Evolutionary conservation across 2,888 invertebrate species (phyloP).

Genomic region (Craniophora ligustri): DNA sequence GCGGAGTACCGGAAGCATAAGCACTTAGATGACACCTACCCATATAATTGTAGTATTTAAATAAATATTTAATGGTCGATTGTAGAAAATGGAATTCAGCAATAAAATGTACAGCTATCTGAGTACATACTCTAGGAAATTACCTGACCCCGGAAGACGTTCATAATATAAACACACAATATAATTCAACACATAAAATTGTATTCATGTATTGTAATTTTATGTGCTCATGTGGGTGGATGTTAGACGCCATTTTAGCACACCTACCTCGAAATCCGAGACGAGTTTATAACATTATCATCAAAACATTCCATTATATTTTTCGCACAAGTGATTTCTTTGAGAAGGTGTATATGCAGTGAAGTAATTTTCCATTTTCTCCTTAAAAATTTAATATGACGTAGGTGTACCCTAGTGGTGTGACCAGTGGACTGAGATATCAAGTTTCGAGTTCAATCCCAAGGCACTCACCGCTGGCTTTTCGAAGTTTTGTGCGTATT

Average conservation of each 20-base stretch:
- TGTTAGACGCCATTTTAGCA: conserved; percentile 33
- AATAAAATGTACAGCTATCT: conserved; percentile 3
- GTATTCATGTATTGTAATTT: conserved; percentile 41
- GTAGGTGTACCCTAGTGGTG: too few relatives aligned
- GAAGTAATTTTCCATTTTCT: too few relatives aligned
- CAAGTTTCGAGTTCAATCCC: too few relatives aligned
- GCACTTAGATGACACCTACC: not conserved
- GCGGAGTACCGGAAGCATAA: conserved; percentile 2
- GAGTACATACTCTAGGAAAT: conserved; percentile 2
- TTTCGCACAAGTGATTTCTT: conserved; percentile 8
- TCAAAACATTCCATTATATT: conserved; percentile 21
- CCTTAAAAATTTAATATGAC: too few relatives aligned
- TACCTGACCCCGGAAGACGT: conserved; percentile 27
- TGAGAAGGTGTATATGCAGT: conserved; percentile 3
- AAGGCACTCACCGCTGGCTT: too few relatives aligned
- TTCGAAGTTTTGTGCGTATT: too few relatives aligned
- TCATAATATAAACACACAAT: conserved; percentile 29
- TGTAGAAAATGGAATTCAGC: conserved; percentile 13
- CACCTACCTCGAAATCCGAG: conserved; percentile 17
- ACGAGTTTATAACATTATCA: conserved; percentile 22
- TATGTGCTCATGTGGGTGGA: conserved; percentile 38
- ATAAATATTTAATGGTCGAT: not conserved
- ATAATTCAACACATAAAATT: conserved; percentile 20
- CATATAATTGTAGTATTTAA: not conserved
- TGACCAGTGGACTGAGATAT: too few relatives aligned